phyloP scores from a whole-genome alignment of 2,888 invertebrate genomes.

The Xylota segnis region DNA sequence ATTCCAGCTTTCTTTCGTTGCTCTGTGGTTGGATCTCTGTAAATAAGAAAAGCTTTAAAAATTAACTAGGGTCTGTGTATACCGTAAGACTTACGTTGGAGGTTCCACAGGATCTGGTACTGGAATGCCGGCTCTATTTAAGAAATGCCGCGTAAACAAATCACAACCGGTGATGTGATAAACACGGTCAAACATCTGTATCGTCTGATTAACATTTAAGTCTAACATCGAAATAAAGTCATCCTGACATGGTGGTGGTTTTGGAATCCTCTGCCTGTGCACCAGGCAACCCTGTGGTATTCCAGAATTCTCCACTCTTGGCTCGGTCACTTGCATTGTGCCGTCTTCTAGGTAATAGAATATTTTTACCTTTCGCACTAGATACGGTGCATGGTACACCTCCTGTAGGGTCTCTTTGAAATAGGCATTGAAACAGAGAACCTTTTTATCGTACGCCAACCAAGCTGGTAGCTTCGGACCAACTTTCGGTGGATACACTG shows the following conservation, averaged over 20 bases:
- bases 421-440: conserved; percentile 85
- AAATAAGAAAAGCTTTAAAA: conserved; percentile 25
- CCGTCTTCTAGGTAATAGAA: conserved; percentile 96
- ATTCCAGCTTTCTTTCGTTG: conserved; percentile 82
- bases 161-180: conserved; percentile 94
- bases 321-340: conserved; percentile 94
- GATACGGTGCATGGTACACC: conserved; percentile 87
- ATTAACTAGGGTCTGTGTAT: too few species aligned
- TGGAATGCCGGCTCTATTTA: conserved; percentile 93
- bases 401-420: conserved; percentile 89
- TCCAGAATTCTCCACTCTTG: conserved; percentile 92
- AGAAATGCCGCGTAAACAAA: conserved; percentile 92
- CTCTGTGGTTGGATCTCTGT: conserved; percentile 85
- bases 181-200: conserved; percentile 92
- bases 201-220: conserved; percentile 92
- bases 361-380: conserved; percentile 92
- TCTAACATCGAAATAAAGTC: conserved; percentile 93
- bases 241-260: conserved; percentile 89
- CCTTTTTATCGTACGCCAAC: conserved; percentile 95
- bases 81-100: conserved; percentile 84
- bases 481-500: conserved; percentile 90
- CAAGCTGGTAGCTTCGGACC: conserved; percentile 92
- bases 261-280: conserved; percentile 92
- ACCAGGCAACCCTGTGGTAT: conserved; percentile 93
- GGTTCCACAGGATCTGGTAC: conserved; percentile 89